phyloP scores from a whole-genome alignment of 2,888 invertebrate genomes.

The Pocota personata region DNA sequence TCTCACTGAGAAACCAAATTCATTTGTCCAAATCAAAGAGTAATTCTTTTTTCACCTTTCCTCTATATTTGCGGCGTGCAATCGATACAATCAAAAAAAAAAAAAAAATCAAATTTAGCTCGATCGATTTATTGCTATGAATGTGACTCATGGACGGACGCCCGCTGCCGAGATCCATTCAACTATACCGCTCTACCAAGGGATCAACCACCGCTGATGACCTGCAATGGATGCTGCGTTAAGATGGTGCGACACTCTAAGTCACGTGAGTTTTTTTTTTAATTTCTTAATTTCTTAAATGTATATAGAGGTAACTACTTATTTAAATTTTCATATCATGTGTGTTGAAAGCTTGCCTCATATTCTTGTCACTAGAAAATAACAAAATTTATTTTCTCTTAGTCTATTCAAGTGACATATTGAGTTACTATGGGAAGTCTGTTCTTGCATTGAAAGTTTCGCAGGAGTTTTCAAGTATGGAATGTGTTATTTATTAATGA shows the following conservation, averaged over 20 bases:
- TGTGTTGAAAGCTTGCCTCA: too few relatives aligned
- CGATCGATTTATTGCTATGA: slow-evolving; percentile 96
- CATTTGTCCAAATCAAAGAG: slow-evolving; percentile 19
- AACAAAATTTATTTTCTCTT: too few relatives aligned
- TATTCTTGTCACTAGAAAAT: too few relatives aligned
- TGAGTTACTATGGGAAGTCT: too few relatives aligned
- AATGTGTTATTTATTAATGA: too few relatives aligned
- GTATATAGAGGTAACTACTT: background rate
- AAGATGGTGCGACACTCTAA: slow-evolving; percentile 97
- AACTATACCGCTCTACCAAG: slow-evolving; percentile 94
- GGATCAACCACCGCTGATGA: slow-evolving; percentile 93
- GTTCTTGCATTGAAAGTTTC: too few relatives aligned
- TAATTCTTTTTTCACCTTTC: slow-evolving; percentile 42
- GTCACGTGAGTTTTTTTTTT: slow-evolving; percentile 88
- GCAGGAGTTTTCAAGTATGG: too few relatives aligned
- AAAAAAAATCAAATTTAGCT: slow-evolving; percentile 84
- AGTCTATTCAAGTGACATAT: too few relatives aligned
- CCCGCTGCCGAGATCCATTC: slow-evolving; percentile 95
- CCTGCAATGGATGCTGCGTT: slow-evolving; percentile 96
- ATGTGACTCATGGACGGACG: slow-evolving; percentile 96
- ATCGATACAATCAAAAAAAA: slow-evolving; percentile 12
- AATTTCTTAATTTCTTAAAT: background rate
- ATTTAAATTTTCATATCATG: background rate
- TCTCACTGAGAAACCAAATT: slow-evolving; percentile 44
- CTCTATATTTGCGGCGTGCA: slow-evolving; percentile 1